phyloP scores from a whole-genome alignment of 2,797 vertebrate genomes.

The Trachops cirrhosus region DNA sequence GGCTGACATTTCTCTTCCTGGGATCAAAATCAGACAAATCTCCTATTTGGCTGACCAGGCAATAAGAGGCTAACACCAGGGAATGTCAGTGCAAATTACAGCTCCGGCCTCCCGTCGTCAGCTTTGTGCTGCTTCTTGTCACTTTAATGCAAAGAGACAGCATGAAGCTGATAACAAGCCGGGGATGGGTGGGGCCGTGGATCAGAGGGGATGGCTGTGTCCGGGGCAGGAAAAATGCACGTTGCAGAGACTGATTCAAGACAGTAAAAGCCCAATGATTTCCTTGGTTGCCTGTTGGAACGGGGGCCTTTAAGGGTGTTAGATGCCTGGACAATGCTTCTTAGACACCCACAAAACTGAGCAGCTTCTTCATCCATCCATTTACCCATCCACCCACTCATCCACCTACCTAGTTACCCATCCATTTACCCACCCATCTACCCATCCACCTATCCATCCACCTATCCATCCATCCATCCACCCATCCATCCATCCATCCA shows the following conservation, averaged over 20 bases:
- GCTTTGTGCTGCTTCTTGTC: slow-evolving; percentile 62
- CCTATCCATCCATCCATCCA: background rate
- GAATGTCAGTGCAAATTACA: slow-evolving; percentile 70
- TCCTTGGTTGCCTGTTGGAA: background rate
- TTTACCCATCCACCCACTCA: no score
- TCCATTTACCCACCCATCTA: background rate
- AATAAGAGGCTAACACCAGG: slow-evolving; percentile 64
- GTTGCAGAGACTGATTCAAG: background rate
- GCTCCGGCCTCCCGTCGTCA: slow-evolving; percentile 52
- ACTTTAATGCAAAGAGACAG: slow-evolving; percentile 72
- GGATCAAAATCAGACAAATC: slow-evolving; percentile 70
- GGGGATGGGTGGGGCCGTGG: background rate
- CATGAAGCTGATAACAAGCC: slow-evolving; percentile 49
- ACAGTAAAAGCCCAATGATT: background rate
- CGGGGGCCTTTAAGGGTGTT: background rate
- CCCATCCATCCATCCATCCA: background rate
- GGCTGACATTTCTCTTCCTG: slow-evolving; percentile 60
- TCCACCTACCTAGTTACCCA: background rate
- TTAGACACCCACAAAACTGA: background rate
- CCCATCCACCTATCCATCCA: background rate
- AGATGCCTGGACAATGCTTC: background rate
- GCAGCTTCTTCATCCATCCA: background rate
- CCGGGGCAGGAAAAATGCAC: background rate
- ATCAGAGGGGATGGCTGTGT: background rate
- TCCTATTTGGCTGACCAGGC: slow-evolving; percentile 60